Base-by-base conservation (phyloP, 2,888 invertebrate species). In the Eilema caniola region DNA sequence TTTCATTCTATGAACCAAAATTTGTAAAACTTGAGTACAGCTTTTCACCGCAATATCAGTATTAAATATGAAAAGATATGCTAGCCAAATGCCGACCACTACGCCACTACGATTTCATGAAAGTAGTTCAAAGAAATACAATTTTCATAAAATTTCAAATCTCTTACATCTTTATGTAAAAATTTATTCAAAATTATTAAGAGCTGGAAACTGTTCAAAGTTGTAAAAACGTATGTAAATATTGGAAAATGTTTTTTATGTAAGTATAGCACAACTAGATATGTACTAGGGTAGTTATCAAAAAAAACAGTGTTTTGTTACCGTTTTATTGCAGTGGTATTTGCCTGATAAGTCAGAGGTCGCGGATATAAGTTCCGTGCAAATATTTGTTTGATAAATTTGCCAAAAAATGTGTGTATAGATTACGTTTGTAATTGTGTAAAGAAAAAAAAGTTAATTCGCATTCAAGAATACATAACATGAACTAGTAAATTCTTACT, bases 31-130 rank as follows among this genome's bases (percentile, higher is more conserved):
- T 33, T 81, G 82, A 83, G 83, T 84, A 37, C 75, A 69, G 72
- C 74, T 82, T 84, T 85, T 83, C 81, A 83, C 83, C 80, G 85
- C 86, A 84, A 83, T 81, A 75, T 72, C 70, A 77, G 76, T 81
- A 87, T 89, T 87, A 88, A 89, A 88, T 87, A 89, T 89, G 82
- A 87, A 88, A 86, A 77, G 77, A 53, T 76, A 75, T 69, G 75
- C 74, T 76, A 69, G 72, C 85, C 81, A 83, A 84, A 83, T 68
- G 80, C 81, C 82, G 80, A 70, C 76, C 82, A 79, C 78, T 76
- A 75, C 70, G 69, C 67, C 60, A 59, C 70, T 62, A 61, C 69
- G 78, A 80, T 86, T 85, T 81, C 81, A 77, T 74, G 73, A 81
- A 83, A 79, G 72, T 74, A 65, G 65, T 75, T 73, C 59, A 74